phyloP scores from a whole-genome alignment of 2,888 invertebrate genomes.

The Gari tellinella region DNA sequence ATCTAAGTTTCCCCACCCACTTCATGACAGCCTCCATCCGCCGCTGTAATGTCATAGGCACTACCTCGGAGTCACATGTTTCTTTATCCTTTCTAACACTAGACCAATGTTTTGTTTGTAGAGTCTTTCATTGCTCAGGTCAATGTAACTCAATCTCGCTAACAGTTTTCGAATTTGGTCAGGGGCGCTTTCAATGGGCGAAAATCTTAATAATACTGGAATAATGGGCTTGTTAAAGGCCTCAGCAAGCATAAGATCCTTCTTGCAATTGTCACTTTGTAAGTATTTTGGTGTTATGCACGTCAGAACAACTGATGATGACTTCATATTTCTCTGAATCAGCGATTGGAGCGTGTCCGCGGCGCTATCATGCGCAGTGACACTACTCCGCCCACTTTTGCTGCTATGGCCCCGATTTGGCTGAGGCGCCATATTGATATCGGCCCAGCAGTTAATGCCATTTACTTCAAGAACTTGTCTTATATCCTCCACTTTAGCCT shows the following conservation, averaged over 20 bases:
- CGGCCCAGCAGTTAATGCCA: constrained; percentile 80
- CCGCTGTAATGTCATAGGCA: neutral
- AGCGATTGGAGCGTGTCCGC: constrained; percentile 75
- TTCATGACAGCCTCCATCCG: neutral
- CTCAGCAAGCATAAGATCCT: constrained; percentile 82
- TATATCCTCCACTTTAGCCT: constrained; percentile 80
- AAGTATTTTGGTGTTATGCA: constrained; percentile 83
- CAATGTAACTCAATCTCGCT: constrained; percentile 73
- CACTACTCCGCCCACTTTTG: constrained; percentile 70
- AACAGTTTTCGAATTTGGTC: constrained; percentile 78
- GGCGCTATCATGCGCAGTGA: constrained; percentile 63
- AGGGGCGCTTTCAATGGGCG: constrained; percentile 80
- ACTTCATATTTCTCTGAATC: constrained; percentile 81
- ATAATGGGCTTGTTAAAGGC: constrained; percentile 80
- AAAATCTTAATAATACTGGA: constrained; percentile 79
- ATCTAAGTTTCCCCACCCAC: too few relatives aligned
- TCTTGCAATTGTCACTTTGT: constrained; percentile 82
- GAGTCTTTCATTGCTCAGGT: constrained; percentile 81
- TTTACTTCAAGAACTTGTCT: constrained; percentile 73
- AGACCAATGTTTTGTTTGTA: constrained; percentile 78
- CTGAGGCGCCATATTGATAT: constrained; percentile 75
- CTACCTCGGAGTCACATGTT: constrained; percentile 54
- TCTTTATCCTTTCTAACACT: constrained; percentile 77
- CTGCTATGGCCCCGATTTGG: constrained; percentile 76
- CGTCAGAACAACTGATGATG: constrained; percentile 76